Conservation (phyloP, 2,888 invertebrate species). For the Lamellibrachia satsuma region DNA sequence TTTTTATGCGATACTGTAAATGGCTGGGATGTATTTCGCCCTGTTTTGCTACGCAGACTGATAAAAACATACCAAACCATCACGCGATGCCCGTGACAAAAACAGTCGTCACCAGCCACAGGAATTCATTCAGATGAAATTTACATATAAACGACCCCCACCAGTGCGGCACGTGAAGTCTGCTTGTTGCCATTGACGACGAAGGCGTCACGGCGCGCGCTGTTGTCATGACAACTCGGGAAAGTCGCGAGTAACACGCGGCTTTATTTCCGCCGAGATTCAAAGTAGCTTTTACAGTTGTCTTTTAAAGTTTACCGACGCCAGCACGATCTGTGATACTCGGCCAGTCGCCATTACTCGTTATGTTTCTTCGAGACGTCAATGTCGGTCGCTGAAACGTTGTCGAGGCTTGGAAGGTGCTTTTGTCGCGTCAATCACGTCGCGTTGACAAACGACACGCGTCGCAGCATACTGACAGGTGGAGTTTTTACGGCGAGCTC, state of each 20-base stretch:
- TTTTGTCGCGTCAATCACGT: background rate
- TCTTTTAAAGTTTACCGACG: background rate
- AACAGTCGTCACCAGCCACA: conserved; percentile 5
- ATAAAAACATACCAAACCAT: background rate
- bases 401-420: background rate
- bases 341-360: background rate
- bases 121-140: conserved; percentile 4
- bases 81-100: background rate
- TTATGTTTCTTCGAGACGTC: background rate
- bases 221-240: background rate
- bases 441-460: conserved; percentile 13
- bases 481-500: background rate
- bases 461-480: background rate
- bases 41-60: background rate
- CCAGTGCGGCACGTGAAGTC: background rate
- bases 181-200: background rate
- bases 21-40: background rate
- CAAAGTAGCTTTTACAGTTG: background rate
- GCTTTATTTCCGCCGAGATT: background rate
- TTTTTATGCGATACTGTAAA: background rate
- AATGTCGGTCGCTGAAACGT: background rate
- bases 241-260: background rate
- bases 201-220: background rate
- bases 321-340: background rate
- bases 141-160: conserved; percentile 10